A percentile compares a stretch with the other conserved stretches of the same genome.
Conservation (phyloP, 2,797 vertebrate species). For the Oryzias dopingdopingensis region DNA sequence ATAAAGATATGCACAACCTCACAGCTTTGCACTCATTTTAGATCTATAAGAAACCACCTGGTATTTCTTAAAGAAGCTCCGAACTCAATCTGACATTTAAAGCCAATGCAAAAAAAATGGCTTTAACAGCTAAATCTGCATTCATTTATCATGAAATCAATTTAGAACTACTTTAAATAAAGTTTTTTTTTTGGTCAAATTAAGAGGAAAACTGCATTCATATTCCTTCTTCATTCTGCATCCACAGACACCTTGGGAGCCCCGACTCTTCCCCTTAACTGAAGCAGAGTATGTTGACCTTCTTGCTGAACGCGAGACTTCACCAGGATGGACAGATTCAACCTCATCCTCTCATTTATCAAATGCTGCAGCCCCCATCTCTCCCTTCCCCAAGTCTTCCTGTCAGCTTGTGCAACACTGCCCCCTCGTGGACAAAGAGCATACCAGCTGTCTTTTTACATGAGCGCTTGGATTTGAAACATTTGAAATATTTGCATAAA, state of each 20-base stretch:
- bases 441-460: conserved; percentile 23
- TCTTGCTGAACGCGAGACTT: conserved; percentile 13
- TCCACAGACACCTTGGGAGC: conserved; percentile 55
- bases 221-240: conserved; percentile 22
- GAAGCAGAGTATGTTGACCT: conserved; percentile 34
- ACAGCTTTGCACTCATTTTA: conserved; percentile 12
- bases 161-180: neutral
- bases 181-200: neutral
- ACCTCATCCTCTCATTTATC: conserved; percentile 8
- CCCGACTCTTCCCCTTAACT: conserved; percentile 52
- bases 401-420: conserved; percentile 23
- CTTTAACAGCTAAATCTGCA: neutral
- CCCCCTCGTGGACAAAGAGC: conserved; percentile 51
- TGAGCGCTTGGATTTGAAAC: neutral
- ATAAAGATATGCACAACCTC: conserved; percentile 27
- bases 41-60: conserved; percentile 15
- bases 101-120: neutral
- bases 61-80: neutral
- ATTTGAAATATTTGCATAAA: neutral
- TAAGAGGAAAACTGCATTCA: too few relatives aligned
- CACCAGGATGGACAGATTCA: conserved; percentile 4
- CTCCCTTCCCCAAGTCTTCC: neutral
- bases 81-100: neutral
- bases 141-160: neutral
- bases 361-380: conserved; percentile 29